Evolutionary conservation across 2,888 invertebrate genomes (phyloP), one percentile per base, ranked within the genome.

Genomic region (Lepidocyrtinus sp.): DNA sequence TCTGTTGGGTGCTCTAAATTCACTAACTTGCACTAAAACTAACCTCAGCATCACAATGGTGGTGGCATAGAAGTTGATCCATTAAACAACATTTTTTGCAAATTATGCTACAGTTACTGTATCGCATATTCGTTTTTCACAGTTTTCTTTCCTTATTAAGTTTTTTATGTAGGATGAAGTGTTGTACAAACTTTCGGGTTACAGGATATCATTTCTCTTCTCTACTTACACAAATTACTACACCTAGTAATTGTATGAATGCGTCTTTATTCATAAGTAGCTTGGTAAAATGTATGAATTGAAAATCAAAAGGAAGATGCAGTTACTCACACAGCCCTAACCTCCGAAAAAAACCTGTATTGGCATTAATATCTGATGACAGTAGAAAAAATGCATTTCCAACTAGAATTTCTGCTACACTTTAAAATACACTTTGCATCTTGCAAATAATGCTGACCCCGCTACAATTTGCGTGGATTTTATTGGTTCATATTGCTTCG

Each of bases 71-170:
- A 77, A 77, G 71, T 72, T 36, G 77, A 71, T 59, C 77, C 71
- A 72, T 77, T 71, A 77, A 77, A 71, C 65, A 64, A 19, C 65
- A 77, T 77, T 77, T 76, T 76, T 70, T n/a, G n/a, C n/a, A n/a
- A n/a, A n/a, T n/a, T n/a, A n/a, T n/a, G n/a, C 5, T 36, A 36
- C 36, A 36, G 36, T 36, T 36, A 36, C 12, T 36, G 12, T 36
- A 5, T 36, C 36, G 12, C 12, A 36, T 36, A 7, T 12, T 36
- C 12, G 12, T 7, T 36, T 36, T 36, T 36, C 5, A 36, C 5
- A 7, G 12, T 36, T 36, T 5, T 36, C 5, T 12, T 36, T 36
- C 36, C 12, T 12, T 36, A 7, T 36, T 36, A 7, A 36, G 36
- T 36, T 36, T 36, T 12, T 7, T 36, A 36, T 5, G 36, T 36